These are phyloP conservation scores for Limenitis camilla DNA, from an alignment of 2,888 invertebrate genomes.

Conservation along the genomic window DNA sequence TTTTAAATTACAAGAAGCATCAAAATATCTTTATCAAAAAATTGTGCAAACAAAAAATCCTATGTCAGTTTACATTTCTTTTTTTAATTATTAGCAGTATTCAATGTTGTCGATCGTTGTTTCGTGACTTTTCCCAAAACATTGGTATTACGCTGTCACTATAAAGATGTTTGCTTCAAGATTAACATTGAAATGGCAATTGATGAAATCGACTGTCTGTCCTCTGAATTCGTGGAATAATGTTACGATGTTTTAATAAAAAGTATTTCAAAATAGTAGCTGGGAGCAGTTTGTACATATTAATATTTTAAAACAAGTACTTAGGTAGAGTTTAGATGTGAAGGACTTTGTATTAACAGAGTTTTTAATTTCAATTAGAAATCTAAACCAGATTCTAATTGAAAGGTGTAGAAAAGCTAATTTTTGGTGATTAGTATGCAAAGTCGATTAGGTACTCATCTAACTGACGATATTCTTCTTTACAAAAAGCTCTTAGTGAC, in stretches of 20 bases:
- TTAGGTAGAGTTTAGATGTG: no score
- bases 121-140: slow-evolving; percentile 69
- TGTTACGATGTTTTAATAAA: neutral
- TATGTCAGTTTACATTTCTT: slow-evolving; percentile 12
- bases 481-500: no score
- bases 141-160: slow-evolving; percentile 53
- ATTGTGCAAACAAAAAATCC: slow-evolving; percentile 1
- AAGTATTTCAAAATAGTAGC: no score
- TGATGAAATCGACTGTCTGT: slow-evolving; percentile 11
- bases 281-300: no score
- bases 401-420: no score
- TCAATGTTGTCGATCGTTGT: slow-evolving; percentile 37
- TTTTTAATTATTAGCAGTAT: slow-evolving; percentile 47
- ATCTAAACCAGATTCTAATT: no score
- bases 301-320: no score
- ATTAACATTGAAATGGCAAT: slow-evolving; percentile 44
- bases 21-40: slow-evolving; percentile 7
- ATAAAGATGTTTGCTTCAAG: slow-evolving; percentile 44
- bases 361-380: no score
- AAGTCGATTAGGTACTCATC: no score
- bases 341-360: no score
- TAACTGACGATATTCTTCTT: no score
- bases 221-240: neutral
- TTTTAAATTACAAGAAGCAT: slow-evolving; percentile 2
- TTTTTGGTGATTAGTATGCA: no score